Conservation (phyloP, 2,113 vertebrate species). For the Forbesichthys papilliferus region DNA sequence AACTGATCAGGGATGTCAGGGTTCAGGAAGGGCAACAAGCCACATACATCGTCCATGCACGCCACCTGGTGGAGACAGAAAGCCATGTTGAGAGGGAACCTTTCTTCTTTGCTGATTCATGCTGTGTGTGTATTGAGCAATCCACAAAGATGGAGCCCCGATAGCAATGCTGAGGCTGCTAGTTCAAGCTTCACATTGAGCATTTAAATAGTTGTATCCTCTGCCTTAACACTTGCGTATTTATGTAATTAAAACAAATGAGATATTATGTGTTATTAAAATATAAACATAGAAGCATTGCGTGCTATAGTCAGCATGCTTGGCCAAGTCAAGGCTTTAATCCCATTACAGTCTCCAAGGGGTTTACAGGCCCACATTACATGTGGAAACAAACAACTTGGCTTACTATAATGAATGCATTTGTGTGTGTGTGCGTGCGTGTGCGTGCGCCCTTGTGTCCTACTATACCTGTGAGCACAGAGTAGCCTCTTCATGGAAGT, state of each 20-base stretch:
- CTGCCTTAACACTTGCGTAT: too few species aligned
- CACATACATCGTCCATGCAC: slow-evolving; percentile 97
- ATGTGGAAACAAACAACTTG: too few species aligned
- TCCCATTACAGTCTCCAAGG: too few species aligned
- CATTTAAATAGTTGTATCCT: not conserved
- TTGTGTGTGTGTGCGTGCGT: too few species aligned
- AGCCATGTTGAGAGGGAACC: not conserved
- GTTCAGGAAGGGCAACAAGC: slow-evolving; percentile 94
- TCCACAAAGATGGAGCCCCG: not conserved
- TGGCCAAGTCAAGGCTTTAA: too few species aligned
- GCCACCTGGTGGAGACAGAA: slow-evolving; percentile 81
- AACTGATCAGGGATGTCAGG: slow-evolving; percentile 97
- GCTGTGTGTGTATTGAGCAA: not conserved
- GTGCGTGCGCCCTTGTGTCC: too few species aligned
- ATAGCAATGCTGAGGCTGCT: slow-evolving; percentile 42
- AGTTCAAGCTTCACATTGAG: slow-evolving; percentile 56
- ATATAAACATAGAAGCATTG: too few species aligned
- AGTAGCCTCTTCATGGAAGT: slow-evolving; percentile 95
- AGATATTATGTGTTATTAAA: too few species aligned
- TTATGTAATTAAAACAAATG: not conserved
- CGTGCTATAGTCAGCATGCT: too few species aligned
- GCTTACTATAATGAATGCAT: too few species aligned
- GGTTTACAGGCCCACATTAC: too few species aligned
- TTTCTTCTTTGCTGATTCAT: not conserved
- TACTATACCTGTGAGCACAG: slow-evolving; percentile 91